Conservation (phyloP, 1,140 invertebrate species). For the Nylanderia fulva region DNA sequence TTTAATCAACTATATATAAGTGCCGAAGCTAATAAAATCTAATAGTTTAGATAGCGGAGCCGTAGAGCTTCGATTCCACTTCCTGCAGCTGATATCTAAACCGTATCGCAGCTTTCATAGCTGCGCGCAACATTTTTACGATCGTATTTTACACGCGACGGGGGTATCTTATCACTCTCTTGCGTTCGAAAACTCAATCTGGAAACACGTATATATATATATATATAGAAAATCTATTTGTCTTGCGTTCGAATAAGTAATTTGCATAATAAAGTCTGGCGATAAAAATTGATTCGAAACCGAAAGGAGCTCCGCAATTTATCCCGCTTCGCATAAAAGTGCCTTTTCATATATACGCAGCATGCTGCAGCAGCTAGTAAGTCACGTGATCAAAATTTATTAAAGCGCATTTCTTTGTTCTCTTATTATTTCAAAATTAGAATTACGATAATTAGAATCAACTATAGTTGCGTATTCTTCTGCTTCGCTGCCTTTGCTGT, state of each 20-base stretch:
- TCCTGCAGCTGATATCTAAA: conserved; percentile 14
- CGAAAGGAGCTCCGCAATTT: too few relatives aligned
- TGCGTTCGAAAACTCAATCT: neutral
- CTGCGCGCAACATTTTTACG: neutral
- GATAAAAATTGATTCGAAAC: neutral
- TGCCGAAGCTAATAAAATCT: neutral
- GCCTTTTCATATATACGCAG: too few relatives aligned
- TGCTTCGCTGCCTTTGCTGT: too few relatives aligned
- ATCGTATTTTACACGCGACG: neutral
- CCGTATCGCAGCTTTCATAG: neutral
- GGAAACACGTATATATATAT: too few relatives aligned
- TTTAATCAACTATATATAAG: neutral
- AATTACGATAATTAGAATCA: too few relatives aligned
- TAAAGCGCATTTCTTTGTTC: too few relatives aligned
- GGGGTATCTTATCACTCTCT: neutral
- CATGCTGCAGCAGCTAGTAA: too few relatives aligned
- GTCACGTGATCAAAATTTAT: too few relatives aligned
- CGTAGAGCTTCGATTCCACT: neutral
- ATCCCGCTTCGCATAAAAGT: too few relatives aligned
- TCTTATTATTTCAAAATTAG: too few relatives aligned
- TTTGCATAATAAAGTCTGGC: neutral
- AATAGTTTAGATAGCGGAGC: neutral
- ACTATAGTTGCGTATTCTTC: too few relatives aligned
- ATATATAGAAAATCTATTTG: neutral
- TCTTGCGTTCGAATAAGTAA: neutral